A percentile compares a stretch with the other conserved stretches of the same genome.
Conservation (phyloP, 1,140 invertebrate species). For the Proctacanthus coquilletti region DNA sequence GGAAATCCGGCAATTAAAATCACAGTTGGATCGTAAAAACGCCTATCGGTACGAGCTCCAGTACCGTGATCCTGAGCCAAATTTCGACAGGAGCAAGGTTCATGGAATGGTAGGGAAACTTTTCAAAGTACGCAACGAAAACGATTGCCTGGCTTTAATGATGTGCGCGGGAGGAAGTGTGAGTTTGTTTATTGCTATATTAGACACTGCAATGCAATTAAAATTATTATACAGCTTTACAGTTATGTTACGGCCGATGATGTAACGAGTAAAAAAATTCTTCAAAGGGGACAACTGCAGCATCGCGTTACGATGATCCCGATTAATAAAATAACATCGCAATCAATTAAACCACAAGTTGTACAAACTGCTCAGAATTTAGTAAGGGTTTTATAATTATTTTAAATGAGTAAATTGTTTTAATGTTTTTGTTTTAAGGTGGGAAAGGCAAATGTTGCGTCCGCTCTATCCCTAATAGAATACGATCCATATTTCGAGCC, state of each 20-base stretch:
- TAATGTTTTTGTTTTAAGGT: too few relatives aligned
- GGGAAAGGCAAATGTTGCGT: constrained; percentile 64
- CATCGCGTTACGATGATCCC: constrained; percentile 74
- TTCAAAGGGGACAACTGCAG: constrained; percentile 67
- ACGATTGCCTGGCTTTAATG: constrained; percentile 65
- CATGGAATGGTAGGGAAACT: constrained; percentile 67
- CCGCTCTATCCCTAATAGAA: constrained; percentile 67
- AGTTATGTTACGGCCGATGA: constrained; percentile 86
- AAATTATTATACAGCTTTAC: constrained; percentile 50
- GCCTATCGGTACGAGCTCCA: constrained; percentile 47
- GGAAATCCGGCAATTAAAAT: constrained; percentile 31
- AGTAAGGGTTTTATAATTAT: constrained; percentile 12
- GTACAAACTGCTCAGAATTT: constrained; percentile 56
- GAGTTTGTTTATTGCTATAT: constrained; percentile 15
- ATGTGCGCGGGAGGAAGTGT: constrained; percentile 74
- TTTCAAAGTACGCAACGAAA: constrained; percentile 57
- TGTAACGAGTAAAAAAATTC: constrained; percentile 63
- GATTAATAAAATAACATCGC: constrained; percentile 73
- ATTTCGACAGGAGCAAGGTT: constrained; percentile 63
- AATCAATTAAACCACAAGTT: constrained; percentile 40
- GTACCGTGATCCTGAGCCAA: constrained; percentile 57
- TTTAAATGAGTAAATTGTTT: too few relatives aligned
- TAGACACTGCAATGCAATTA: not conserved
- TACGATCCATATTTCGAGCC: constrained; percentile 52
- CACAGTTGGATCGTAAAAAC: constrained; percentile 15